Evolutionary conservation across 2,797 vertebrate genomes (phyloP).

Genomic region (Natrix natrix): DNA sequence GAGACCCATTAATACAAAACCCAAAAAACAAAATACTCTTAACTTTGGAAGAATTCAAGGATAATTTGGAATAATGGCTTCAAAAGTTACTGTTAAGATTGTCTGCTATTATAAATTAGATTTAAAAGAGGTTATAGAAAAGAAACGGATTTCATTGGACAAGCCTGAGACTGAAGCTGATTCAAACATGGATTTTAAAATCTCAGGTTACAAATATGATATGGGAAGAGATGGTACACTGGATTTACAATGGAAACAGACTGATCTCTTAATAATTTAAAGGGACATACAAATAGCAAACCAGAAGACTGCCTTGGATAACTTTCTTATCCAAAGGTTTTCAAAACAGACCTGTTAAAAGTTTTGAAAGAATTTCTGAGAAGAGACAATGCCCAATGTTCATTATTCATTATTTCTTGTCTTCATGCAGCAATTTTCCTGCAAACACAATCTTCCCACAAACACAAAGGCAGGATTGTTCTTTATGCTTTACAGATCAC

Average conservation of each 20-base stretch:
- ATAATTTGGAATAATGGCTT: neutral
- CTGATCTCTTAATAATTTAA: neutral
- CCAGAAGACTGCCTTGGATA: neutral
- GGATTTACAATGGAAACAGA: neutral
- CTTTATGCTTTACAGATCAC: neutral
- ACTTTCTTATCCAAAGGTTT: neutral
- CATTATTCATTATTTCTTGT: neutral
- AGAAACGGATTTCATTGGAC: neutral
- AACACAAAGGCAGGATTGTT: neutral
- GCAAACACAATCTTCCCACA: neutral
- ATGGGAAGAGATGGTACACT: neutral
- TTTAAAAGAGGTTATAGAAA: neutral
- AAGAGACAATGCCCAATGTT: neutral
- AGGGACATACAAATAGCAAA: neutral
- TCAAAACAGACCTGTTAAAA: neutral
- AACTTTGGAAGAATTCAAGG: neutral
- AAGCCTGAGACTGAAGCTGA: neutral
- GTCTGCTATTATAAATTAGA: neutral
- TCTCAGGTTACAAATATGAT: neutral
- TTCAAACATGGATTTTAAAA: neutral
- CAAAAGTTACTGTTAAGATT: neutral
- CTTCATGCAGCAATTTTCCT: neutral
- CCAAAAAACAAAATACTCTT: neutral
- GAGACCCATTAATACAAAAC: neutral
- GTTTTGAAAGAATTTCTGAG: neutral